Conservation (phyloP, 1,140 invertebrate genomes). For the Popillia japonica region DNA sequence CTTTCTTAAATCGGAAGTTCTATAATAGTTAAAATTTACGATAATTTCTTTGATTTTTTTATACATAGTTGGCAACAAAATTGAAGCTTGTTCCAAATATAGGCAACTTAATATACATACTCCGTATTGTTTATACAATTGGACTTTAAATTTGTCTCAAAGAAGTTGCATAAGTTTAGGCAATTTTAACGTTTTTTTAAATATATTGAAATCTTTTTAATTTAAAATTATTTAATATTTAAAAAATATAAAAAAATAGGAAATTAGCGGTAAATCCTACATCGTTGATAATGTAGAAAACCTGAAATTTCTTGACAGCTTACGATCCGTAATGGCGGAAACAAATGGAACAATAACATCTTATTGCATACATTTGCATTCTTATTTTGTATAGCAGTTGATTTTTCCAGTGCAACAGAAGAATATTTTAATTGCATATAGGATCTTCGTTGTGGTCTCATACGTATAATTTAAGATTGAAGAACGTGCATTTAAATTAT, state of each 20-base stretch:
- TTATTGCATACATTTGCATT: conserved; percentile 49
- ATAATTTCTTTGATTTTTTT: too few species aligned
- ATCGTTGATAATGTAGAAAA: neutral
- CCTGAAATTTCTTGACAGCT: conserved; percentile 43
- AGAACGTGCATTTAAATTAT: conserved; percentile 49
- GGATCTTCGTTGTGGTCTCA: conserved; percentile 42
- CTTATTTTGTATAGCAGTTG: conserved; percentile 48
- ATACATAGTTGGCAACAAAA: too few species aligned
- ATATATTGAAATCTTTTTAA: too few species aligned
- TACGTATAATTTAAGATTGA: conserved; percentile 42
- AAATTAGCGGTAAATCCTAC: neutral
- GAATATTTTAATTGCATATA: conserved; percentile 22
- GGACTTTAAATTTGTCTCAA: too few species aligned
- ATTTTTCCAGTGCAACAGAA: conserved; percentile 12
- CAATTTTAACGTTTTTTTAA: too few species aligned
- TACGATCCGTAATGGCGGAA: conserved; percentile 58
- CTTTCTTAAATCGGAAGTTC: too few species aligned
- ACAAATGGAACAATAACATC: conserved; percentile 59
- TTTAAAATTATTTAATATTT: neutral
- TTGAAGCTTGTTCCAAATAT: too few species aligned
- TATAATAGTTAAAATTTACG: too few species aligned
- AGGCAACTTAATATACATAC: too few species aligned
- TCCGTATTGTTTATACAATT: too few species aligned
- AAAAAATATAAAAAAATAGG: neutral
- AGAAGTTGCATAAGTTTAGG: too few species aligned